Evolutionary conservation across 2,797 vertebrate species (phyloP).

Genomic region (Erethizon dorsatum): DNA sequence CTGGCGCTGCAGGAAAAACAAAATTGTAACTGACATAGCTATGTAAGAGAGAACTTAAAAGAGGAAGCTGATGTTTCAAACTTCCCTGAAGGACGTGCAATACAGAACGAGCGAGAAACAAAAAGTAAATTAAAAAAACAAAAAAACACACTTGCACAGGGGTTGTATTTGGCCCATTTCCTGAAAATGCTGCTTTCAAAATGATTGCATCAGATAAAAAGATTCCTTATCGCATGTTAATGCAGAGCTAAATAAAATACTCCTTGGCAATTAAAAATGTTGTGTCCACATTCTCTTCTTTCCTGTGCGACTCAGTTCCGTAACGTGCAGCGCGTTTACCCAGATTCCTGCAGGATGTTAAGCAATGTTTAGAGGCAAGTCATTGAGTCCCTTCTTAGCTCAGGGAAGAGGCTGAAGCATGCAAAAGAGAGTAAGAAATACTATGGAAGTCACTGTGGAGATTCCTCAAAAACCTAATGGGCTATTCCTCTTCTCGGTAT

Average conservation of each 20-base stretch:
- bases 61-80: fast-evolving
- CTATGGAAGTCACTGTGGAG: not conserved
- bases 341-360: fast-evolving
- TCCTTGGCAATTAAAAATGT: not conserved
- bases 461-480: not conserved
- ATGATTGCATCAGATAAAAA: fast-evolving
- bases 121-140: not conserved
- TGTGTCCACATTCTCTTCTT: fast-evolving
- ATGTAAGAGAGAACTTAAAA: not conserved
- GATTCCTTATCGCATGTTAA: no score
- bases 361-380: fast-evolving
- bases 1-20: not conserved
- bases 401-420: fast-evolving
- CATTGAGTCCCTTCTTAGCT: fast-evolving
- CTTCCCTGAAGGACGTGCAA: not conserved
- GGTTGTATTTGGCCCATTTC: fast-evolving
- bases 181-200: not conserved
- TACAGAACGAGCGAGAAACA: no score
- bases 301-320: fast-evolving
- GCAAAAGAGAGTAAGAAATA: fast-evolving
- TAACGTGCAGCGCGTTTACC: fast-evolving
- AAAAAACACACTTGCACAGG: fast-evolving
- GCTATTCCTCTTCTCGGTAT: not conserved
- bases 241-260: slow-evolving; percentile 9
- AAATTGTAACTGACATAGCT: fast-evolving